Evolutionary conservation across 1,140 invertebrate genomes (phyloP), one percentile per base, ranked within the genome.

Genomic region (Manduca sexta): DNA sequence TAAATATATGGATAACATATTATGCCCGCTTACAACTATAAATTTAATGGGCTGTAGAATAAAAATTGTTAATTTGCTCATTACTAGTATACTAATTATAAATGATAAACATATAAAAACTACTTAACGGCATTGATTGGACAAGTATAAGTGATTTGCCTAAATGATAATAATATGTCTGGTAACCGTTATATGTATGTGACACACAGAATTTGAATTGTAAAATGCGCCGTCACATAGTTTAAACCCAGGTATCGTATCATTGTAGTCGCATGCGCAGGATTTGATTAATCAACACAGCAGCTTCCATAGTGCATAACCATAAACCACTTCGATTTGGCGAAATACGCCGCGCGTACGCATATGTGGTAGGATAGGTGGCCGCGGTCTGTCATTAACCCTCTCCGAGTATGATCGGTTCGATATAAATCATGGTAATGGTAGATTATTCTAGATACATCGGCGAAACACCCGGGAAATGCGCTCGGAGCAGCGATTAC

Each of bases 381-480:
- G 49, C 60, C 51, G 43, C 48, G 47, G 54, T 45, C 76, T 69
- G 64, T 79, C 76, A 83, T 83, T 83, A 83, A 70, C 52, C 59
- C 52, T 60, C 58, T 63, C 56, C 62, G 63, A 52, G 73, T 52
- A 64, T 69, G 70, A 78, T 77, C 71, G 71, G 53, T 67, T 61
- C 63, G 66, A 74, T 79, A 83, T 80, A 78, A 83, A 83, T 77
- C 79, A 78, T 78, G 71, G 64, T 83, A 83, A 83, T 83, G 71
- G 74, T 74, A 80, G 63, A 80, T 83, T 78, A 80, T 80, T 77
- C 74, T 71, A 74, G 76, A 70, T 69, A 68, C 69, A 68, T 69
- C 69, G 62, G 64, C 64, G 73, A 79, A 77, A 78, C 69, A 77
- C 69, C 66, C 65, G 69, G 66, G 74, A 77, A 82, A 76, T 64